Percentiles rank a stretch among this genome's conserved stretches.
Conservation (phyloP, 2,113 vertebrate genomes). For the Paramormyrops kingsleyae region DNA sequence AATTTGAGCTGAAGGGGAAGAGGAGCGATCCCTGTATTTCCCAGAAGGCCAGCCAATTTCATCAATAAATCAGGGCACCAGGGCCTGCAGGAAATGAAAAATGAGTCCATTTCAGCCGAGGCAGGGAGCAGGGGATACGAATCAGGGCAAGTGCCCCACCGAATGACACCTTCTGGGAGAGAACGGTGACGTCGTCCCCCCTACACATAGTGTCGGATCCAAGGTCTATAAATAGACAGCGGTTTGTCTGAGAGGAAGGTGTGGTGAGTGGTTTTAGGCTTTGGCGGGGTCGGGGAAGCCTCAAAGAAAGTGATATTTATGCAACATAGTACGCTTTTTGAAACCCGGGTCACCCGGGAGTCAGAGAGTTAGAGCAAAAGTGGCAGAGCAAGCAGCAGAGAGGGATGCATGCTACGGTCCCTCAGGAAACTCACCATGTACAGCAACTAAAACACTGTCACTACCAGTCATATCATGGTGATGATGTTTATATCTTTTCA, state of each 20-base stretch:
- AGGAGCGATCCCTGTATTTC: constrained; percentile 29
- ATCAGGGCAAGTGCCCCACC: constrained; percentile 34
- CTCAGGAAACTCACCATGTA: not conserved
- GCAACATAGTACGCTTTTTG: not conserved
- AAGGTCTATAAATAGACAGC: constrained; percentile 42
- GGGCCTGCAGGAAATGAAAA: constrained; percentile 49
- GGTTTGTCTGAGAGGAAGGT: constrained; percentile 26
- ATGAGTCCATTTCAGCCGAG: constrained; percentile 47
- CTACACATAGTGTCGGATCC: not conserved
- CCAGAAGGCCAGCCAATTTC: constrained; percentile 44
- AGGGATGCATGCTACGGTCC: not conserved
- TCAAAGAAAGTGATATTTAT: not conserved
- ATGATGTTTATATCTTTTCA: not conserved
- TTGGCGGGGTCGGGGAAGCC: not conserved
- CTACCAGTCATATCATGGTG: not conserved
- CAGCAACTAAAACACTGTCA: not conserved
- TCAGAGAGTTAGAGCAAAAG: not conserved
- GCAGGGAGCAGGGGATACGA: constrained; percentile 37
- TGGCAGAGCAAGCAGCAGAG: not conserved
- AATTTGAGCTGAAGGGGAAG: constrained; percentile 19
- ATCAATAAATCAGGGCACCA: constrained; percentile 44
- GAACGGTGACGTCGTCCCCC: not conserved
- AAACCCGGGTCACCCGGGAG: not conserved
- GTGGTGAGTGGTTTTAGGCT: not conserved
- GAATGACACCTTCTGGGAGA: constrained; percentile 46